Conservation (phyloP, 2,113 vertebrate genomes). For the Pipra filicauda region DNA sequence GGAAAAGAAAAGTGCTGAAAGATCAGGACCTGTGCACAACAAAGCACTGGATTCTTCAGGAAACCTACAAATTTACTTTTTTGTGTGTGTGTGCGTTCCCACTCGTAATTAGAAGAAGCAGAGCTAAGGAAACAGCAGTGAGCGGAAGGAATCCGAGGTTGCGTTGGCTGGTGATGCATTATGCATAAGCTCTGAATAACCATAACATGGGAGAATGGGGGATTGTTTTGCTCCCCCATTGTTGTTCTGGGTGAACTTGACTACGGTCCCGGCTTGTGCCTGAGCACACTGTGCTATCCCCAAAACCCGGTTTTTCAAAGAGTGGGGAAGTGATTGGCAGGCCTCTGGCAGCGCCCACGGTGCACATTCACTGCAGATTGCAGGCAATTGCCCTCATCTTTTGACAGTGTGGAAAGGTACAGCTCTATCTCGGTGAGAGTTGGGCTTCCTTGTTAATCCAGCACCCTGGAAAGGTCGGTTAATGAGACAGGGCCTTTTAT, state of each 20-base stretch:
- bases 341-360: slow-evolving; percentile 72
- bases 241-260: slow-evolving; percentile 74
- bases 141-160: slow-evolving; percentile 38
- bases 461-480: slow-evolving; percentile 33
- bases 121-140: slow-evolving; percentile 33
- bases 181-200: slow-evolving; percentile 58
- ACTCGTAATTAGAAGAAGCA: not conserved
- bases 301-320: slow-evolving; percentile 47
- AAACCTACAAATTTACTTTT: not conserved
- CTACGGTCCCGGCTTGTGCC: slow-evolving; percentile 67
- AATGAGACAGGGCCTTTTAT: not conserved
- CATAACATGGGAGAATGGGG: slow-evolving; percentile 37
- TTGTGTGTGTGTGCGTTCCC: not conserved
- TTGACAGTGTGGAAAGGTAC: slow-evolving; percentile 76
- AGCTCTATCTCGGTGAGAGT: slow-evolving; percentile 75
- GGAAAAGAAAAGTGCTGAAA: slow-evolving; percentile 5
- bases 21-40: not conserved
- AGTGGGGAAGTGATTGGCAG: slow-evolving; percentile 79
- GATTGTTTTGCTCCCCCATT: slow-evolving; percentile 55
- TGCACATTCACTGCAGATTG: slow-evolving; percentile 77
- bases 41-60: not conserved
- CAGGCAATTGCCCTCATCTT: slow-evolving; percentile 82
- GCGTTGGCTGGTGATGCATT: slow-evolving; percentile 36
- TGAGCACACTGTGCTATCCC: slow-evolving; percentile 57
- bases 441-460: slow-evolving; percentile 67